These are phyloP conservation scores for Orthosia incerta DNA, from an alignment of 2,888 invertebrate genomes.

Conservation along the genomic window DNA sequence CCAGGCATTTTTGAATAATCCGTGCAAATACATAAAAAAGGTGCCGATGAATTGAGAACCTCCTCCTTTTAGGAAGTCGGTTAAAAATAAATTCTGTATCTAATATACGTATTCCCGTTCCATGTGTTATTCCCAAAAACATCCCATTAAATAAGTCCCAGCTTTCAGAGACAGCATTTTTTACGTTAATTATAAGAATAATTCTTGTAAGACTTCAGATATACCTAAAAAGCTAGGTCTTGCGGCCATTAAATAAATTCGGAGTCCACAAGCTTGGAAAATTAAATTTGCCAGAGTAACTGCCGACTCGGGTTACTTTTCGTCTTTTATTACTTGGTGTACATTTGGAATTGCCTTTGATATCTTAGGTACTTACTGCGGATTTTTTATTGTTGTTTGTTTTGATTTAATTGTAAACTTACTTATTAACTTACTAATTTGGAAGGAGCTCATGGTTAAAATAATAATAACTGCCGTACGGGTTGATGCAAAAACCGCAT, in stretches of 20 bases:
- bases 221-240: constrained; percentile 9
- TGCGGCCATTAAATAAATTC: constrained; percentile 46
- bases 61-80: no score
- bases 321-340: constrained; percentile 24
- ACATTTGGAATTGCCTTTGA: constrained; percentile 16
- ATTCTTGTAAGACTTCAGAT: constrained; percentile 10
- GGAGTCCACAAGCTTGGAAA: constrained; percentile 32
- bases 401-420: background rate
- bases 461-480: no score
- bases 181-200: constrained; percentile 1
- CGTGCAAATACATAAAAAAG: no score
- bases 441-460: no score
- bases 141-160: background rate
- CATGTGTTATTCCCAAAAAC: background rate
- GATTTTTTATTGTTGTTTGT: constrained; percentile 3
- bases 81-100: no score
- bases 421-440: background rate
- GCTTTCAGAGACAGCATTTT: background rate
- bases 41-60: no score
- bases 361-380: background rate
- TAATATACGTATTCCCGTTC: background rate
- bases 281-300: constrained; percentile 46
- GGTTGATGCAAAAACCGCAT: no score
- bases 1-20: no score
- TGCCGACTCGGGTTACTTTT: constrained; percentile 20